Percentiles rank a stretch among this genome's conserved stretches.
phyloP scores from a whole-genome alignment of 2,888 invertebrate species.

The Trachelus tabidus region DNA sequence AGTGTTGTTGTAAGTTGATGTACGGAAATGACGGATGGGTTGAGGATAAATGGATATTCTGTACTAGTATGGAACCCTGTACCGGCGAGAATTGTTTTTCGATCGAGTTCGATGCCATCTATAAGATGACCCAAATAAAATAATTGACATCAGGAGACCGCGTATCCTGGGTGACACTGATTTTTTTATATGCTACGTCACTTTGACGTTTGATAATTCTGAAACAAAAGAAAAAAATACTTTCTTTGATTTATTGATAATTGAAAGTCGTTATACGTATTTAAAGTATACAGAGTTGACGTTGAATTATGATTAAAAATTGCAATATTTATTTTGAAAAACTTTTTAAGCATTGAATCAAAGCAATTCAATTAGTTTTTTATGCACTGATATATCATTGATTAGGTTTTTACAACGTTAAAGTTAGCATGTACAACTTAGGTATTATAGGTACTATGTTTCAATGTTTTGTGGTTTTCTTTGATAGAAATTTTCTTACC shows the following conservation, averaged over 20 bases:
- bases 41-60: neutral
- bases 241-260: neutral
- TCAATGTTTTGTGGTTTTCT: no score
- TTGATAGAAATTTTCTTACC: neutral
- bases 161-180: neutral
- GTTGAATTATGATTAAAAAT: neutral
- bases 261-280: neutral
- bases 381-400: neutral
- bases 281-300: neutral
- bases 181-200: neutral
- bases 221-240: neutral
- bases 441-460: no score
- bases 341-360: neutral
- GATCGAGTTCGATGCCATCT: neutral
- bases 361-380: neutral
- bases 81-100: neutral
- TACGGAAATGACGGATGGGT: neutral
- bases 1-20: no score
- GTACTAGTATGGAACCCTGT: neutral
- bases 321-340: neutral
- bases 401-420: neutral
- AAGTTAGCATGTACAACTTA: no score
- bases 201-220: neutral
- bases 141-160: neutral
- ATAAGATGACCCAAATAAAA: neutral